Evolutionary conservation across 2,113 vertebrate genomes (phyloP), one percentile per base, ranked within the genome.

Genomic region (Chrysemys picta): DNA sequence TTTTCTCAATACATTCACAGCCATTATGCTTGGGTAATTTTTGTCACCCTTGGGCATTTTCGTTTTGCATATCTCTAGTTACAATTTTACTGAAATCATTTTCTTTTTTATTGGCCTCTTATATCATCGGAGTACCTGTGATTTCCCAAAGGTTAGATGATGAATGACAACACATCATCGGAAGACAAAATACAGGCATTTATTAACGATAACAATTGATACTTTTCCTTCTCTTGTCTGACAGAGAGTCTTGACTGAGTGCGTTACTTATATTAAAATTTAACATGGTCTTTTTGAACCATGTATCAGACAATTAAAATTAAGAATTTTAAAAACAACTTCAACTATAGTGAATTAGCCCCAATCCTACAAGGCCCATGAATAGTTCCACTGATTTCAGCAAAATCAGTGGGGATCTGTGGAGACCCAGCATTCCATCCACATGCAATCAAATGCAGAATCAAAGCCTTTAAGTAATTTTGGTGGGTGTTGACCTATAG

Each of bases 41-140:
- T 95, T 96, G 97, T 97, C 95, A 97, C 95, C 95, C 94, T 81
- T 62, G 93, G 89, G 96, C 91, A 90, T 93, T 94, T 93, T 95
- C 96, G 92, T 93, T 97, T 97, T 97, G 94, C 96, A 97, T 97
- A 97, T 97, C 94, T 89, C 95, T 82, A 93, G 94, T 89, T 94
- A 76, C 89, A 93, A 88, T 94, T 95, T 96, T 89, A 93, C 92
- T 93, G 93, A 93, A 97, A 96, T 96, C 0, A 75, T 96, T 97
- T 97, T 92, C 95, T 96, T 95, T 96, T 97, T 97, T 96, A 97
- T 96, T 96, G 96, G 94, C 85, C 94, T 97, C 91, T 95, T 96
- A 96, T 88, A 94, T 94, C 92, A 96, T 96, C 92, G 90, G 92
- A 96, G 94, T 69, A 91, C 84, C 93, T 24, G 0, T 95, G 96